Evolutionary conservation across 2,113 vertebrate genomes (phyloP), one percentile per base, ranked within the genome.

Genomic region (Macquaria australasica): DNA sequence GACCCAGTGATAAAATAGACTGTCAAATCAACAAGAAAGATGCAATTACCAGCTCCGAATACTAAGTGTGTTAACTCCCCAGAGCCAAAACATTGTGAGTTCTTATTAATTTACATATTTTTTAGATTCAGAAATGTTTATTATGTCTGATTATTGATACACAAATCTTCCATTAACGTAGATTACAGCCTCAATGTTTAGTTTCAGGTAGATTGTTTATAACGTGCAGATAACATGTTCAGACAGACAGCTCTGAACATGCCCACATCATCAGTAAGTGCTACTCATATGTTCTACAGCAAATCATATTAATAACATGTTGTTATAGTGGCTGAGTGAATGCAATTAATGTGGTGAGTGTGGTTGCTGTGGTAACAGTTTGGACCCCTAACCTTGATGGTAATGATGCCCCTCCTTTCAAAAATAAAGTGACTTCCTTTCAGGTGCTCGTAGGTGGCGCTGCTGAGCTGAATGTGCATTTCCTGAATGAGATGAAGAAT

Each of bases 341-440:
- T 15, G 48, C 15, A 56, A 51, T 45, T 48, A 73, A 72, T 74
- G 16, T 39, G 8, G 9, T 43, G 20, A 41, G 16, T 58, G 34
- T 41, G 34, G 68, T 68, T 84, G 75, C 78, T 58, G 39, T 66
- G 58, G 77, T 7, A 48, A 85, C 51, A 14, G 28, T 18, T 69
- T 37, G 16, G 50, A 86, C 59, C 21, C 23, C 85, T 90, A 43
- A 95, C 95, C 95, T 96, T 96, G 59, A 96, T 96, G 69, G 93
- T 96, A 83, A 96, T 95, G 70, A 81, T 95, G 67, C 95, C 95
- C 58, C 87, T 92, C 79, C 95, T 90, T 70, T 96, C 94, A 41
- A 95, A 96, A 73, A 96, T 96, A 79, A 96, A 96, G 88, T 95
- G 93, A 41, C 95, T 95, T 87, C 94, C 95, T 76, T 95, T 95